Conservation (phyloP, 2,113 vertebrate species). For the Oryzias celebensis region DNA sequence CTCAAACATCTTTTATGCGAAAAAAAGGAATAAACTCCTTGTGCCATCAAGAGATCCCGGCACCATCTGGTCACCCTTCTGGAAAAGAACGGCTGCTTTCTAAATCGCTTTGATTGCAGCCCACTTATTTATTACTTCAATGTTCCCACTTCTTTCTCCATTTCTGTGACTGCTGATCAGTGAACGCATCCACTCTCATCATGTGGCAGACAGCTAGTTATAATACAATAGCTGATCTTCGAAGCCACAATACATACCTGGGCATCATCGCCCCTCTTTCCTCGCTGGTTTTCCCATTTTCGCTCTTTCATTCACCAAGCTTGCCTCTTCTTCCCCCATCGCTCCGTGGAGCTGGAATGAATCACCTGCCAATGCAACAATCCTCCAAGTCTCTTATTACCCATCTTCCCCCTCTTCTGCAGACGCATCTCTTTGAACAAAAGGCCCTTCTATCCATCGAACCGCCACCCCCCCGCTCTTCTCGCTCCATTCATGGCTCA, state of each 20-base stretch:
- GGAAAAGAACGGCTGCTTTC: no score
- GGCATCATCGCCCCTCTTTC: conserved; percentile 48
- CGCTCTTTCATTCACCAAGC: conserved; percentile 55
- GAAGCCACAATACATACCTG: conserved; percentile 49
- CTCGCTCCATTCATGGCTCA: conserved; percentile 67
- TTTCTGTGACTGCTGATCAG: conserved; percentile 31
- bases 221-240: conserved; percentile 51
- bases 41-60: no score
- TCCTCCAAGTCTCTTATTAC: conserved; percentile 72
- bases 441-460: conserved; percentile 57
- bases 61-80: no score
- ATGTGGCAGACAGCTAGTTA: conserved; percentile 62
- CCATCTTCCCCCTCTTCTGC: conserved; percentile 57
- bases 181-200: conserved; percentile 52
- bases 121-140: no score
- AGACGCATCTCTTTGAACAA: conserved; percentile 68
- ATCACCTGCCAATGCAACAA: conserved; percentile 71
- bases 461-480: conserved; percentile 28
- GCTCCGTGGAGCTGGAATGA: conserved; percentile 62
- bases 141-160: not conserved
- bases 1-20: no score
- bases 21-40: no score
- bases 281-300: conserved; percentile 51
- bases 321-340: conserved; percentile 49
- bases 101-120: no score